These are phyloP conservation scores for Momotus momota DNA, from an alignment of 2,797 vertebrate genomes.

Conservation along the genomic window DNA sequence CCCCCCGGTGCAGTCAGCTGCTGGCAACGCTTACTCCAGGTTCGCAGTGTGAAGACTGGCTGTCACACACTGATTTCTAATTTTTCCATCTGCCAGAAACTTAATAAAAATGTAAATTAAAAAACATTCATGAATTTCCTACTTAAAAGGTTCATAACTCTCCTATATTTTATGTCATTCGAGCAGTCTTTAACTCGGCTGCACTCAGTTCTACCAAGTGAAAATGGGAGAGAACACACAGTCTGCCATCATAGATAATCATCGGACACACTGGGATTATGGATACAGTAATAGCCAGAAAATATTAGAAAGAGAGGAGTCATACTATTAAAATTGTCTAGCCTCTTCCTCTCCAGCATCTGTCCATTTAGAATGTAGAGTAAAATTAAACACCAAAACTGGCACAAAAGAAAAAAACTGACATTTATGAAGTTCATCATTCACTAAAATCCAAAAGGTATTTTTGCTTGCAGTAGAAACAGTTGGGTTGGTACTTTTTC, in stretches of 20 bases:
- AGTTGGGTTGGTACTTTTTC: background rate
- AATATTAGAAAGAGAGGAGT: background rate
- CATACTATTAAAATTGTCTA: background rate
- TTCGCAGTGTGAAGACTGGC: background rate
- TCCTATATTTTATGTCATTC: background rate
- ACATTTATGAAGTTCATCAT: background rate
- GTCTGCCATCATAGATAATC: background rate
- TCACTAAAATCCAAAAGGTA: background rate
- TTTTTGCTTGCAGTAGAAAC: background rate
- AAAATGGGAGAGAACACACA: background rate
- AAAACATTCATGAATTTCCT: conserved; percentile 13
- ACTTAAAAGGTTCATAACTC: conserved; percentile 18
- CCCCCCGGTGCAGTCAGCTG: background rate
- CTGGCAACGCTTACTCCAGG: background rate
- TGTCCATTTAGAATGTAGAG: background rate
- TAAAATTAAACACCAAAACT: background rate
- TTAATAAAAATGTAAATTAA: conserved; percentile 65
- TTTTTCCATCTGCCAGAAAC: conserved; percentile 44
- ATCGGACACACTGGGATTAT: background rate
- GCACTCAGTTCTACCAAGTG: background rate
- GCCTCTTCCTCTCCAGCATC: background rate
- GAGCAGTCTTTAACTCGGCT: background rate
- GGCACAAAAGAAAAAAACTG: background rate
- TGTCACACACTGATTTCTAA: conserved; percentile 20
- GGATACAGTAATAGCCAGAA: background rate